Conservation (phyloP, 2,888 invertebrate species). For the Smittia sp. region DNA sequence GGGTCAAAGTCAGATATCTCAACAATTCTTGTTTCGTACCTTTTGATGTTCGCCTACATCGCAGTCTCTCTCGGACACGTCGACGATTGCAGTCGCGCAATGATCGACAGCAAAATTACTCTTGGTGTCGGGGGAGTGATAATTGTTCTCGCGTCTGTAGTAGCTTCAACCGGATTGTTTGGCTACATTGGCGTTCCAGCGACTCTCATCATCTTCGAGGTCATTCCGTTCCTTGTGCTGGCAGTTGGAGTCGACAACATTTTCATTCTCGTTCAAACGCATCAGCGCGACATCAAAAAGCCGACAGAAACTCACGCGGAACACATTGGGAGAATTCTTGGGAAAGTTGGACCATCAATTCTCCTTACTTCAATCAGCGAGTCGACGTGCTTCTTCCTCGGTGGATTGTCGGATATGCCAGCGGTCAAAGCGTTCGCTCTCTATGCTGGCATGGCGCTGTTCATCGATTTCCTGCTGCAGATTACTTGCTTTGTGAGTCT, state of each 20-base stretch:
- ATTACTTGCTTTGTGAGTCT: slow-evolving; percentile 83
- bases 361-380: slow-evolving; percentile 82
- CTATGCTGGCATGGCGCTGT: slow-evolving; percentile 79
- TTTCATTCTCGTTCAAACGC: slow-evolving; percentile 87
- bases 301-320: slow-evolving; percentile 53
- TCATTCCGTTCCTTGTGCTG: slow-evolving; percentile 91
- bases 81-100: slow-evolving; percentile 61
- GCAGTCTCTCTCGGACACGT: slow-evolving; percentile 79
- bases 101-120: slow-evolving; percentile 86
- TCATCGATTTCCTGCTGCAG: slow-evolving; percentile 84
- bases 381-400: slow-evolving; percentile 75
- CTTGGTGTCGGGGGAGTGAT: slow-evolving; percentile 82
- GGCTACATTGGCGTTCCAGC: slow-evolving; percentile 75
- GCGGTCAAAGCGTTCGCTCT: slow-evolving; percentile 89
- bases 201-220: slow-evolving; percentile 86
- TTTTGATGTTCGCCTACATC: slow-evolving; percentile 91
- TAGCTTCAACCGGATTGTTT: slow-evolving; percentile 80
- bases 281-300: slow-evolving; percentile 51
- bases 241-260: slow-evolving; percentile 97
- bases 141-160: slow-evolving; percentile 80
- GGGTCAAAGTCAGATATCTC: slow-evolving; percentile 87
- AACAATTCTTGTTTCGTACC: slow-evolving; percentile 89
- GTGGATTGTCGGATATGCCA: slow-evolving; percentile 82
- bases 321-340: slow-evolving; percentile 72
- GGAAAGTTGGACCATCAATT: slow-evolving; percentile 85